Percentiles rank a stretch among this genome's conserved stretches.
phyloP scores from a whole-genome alignment of 2,797 vertebrate species.

The Pachyuromys duprasi region DNA sequence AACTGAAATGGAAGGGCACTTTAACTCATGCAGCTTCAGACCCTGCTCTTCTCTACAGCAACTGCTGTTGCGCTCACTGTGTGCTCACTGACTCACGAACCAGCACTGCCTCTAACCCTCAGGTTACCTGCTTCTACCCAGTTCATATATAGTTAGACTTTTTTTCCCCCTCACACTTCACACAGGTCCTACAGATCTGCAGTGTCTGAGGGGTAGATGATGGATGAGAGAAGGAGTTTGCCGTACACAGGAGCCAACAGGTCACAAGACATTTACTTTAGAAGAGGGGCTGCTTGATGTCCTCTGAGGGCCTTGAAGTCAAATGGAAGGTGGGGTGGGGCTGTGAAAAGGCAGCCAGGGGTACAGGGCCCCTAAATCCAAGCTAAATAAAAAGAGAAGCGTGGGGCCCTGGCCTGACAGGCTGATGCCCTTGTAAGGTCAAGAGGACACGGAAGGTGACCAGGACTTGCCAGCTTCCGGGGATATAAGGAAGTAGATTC shows the following conservation, averaged over 20 bases:
- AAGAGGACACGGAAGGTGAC: neutral
- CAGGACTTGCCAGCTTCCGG: neutral
- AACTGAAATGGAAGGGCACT: neutral
- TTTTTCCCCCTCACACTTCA: neutral
- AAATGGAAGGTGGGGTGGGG: neutral
- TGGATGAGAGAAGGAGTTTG: neutral
- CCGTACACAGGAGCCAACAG: neutral
- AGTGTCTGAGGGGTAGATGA: neutral
- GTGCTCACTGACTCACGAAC: neutral
- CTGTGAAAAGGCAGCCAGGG: neutral
- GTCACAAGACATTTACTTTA: constrained; percentile 7
- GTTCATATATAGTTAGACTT: neutral
- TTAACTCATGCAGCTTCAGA: neutral
- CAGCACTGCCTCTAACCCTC: constrained; percentile 1
- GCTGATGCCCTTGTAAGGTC: neutral
- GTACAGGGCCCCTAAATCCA: neutral
- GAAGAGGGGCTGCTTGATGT: constrained; percentile 15
- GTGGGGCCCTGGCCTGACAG: neutral
- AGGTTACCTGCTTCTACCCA: neutral
- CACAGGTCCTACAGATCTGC: neutral
- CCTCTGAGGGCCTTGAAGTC: constrained; percentile 21
- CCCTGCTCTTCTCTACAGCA: neutral
- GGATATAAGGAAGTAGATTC: neutral
- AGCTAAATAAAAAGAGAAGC: neutral
- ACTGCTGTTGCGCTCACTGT: neutral